These are phyloP conservation scores for Aspidoscelis tigris DNA, from an alignment of 2,113 vertebrate genomes.

Conservation along the genomic window DNA sequence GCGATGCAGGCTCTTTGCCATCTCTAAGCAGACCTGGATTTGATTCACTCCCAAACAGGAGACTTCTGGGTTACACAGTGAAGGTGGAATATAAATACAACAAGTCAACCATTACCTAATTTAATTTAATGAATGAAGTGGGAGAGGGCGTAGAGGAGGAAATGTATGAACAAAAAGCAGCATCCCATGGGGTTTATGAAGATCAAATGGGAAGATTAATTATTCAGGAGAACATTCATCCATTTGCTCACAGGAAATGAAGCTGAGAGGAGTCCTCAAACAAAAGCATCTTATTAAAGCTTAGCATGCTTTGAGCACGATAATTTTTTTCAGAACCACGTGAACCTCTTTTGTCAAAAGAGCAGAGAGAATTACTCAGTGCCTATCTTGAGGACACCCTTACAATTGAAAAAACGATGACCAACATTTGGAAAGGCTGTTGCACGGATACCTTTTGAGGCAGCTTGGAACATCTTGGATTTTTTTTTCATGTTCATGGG, in stretches of 20 bases:
- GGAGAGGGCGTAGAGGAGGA: neutral
- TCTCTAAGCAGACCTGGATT: neutral
- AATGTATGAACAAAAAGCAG: neutral
- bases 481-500: neutral
- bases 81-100: neutral
- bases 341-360: neutral
- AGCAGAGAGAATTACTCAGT: neutral
- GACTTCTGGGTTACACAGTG: neutral
- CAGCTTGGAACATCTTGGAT: too few relatives aligned
- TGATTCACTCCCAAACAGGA: neutral
- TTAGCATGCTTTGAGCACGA: neutral
- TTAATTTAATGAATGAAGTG: neutral
- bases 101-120: neutral
- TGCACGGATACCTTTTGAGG: neutral
- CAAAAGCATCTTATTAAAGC: neutral
- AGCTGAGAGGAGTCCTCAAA: neutral
- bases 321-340: neutral
- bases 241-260: neutral
- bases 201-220: neutral
- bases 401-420: neutral
- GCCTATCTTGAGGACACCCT: neutral
- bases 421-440: neutral
- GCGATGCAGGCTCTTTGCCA: neutral
- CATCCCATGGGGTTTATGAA: neutral
- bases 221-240: neutral